These are phyloP conservation scores for Leptinotarsa peninsularis DNA, from an alignment of 2,888 invertebrate species.

Conservation along the genomic window DNA sequence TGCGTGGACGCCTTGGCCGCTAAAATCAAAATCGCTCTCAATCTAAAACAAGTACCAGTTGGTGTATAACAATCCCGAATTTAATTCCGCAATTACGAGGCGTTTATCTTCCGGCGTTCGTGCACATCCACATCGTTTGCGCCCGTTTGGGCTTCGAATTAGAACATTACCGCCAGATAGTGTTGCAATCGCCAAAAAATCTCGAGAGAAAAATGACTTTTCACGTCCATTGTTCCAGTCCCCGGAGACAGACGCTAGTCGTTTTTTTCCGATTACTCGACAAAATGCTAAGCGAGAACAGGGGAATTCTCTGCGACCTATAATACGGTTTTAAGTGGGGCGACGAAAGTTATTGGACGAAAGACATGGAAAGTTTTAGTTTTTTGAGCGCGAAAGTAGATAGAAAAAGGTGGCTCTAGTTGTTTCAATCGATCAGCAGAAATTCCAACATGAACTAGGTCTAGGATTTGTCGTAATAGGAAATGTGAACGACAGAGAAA, in stretches of 20 bases:
- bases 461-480: neutral
- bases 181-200: constrained; percentile 52
- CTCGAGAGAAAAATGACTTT: constrained; percentile 52
- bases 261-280: constrained; percentile 45
- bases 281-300: constrained; percentile 33
- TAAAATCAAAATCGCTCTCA: neutral
- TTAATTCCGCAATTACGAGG: constrained; percentile 42
- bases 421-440: constrained; percentile 4
- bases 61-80: neutral
- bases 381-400: neutral
- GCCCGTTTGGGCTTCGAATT: constrained; percentile 45
- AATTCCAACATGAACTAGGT: neutral
- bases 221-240: constrained; percentile 44
- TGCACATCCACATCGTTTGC: constrained; percentile 39
- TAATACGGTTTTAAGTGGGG: constrained; percentile 38
- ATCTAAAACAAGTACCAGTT: neutral
- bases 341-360: constrained; percentile 9
- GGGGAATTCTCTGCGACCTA: constrained; percentile 30
- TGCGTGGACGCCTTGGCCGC: neutral
- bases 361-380: neutral
- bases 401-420: neutral
- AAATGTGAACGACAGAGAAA: neutral
- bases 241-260: constrained; percentile 34
- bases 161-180: constrained; percentile 55
- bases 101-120: constrained; percentile 44